Percentiles rank a stretch among this genome's conserved stretches.
Evolutionary conservation across 2,113 vertebrate genomes (phyloP).

Genomic region (Apodemus sylvaticus): DNA sequence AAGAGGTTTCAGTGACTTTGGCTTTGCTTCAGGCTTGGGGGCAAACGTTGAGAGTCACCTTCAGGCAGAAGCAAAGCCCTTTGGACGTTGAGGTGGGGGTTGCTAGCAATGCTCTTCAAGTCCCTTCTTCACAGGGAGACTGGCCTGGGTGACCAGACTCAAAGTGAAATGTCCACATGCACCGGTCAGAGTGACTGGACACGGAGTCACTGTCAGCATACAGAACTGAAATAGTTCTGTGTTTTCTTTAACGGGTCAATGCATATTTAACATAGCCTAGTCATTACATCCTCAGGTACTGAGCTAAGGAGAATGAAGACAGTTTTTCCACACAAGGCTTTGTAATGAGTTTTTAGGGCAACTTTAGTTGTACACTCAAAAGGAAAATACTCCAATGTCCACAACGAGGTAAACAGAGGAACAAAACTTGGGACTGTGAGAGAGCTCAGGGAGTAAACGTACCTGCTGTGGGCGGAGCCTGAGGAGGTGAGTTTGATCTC

Average conservation of each 20-base stretch:
- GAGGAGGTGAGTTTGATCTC: too few relatives aligned
- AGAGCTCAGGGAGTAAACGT: not conserved
- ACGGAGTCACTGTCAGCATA: rapidly evolving
- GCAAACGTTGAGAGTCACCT: not conserved
- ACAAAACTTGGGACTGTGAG: not conserved
- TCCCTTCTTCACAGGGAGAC: not conserved
- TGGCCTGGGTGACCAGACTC: not conserved
- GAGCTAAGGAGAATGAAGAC: not conserved
- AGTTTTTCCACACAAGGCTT: not conserved
- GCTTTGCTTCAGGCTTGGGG: not conserved
- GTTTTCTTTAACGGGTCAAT: not conserved
- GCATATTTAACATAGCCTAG: not conserved
- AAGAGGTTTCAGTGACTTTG: not conserved
- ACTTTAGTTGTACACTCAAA: not conserved
- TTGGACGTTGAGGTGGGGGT: not conserved
- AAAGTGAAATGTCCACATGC: not conserved
- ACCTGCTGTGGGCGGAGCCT: not conserved
- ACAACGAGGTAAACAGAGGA: not conserved
- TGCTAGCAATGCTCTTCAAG: not conserved
- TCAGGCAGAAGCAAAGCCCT: not conserved
- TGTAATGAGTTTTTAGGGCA: not conserved
- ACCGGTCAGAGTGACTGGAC: not conserved
- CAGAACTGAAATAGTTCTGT: not conserved
- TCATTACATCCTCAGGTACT: not conserved
- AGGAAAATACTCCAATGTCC: not conserved